Conservation (phyloP, 2,888 invertebrate genomes). For the Hydropsyche betteni region DNA sequence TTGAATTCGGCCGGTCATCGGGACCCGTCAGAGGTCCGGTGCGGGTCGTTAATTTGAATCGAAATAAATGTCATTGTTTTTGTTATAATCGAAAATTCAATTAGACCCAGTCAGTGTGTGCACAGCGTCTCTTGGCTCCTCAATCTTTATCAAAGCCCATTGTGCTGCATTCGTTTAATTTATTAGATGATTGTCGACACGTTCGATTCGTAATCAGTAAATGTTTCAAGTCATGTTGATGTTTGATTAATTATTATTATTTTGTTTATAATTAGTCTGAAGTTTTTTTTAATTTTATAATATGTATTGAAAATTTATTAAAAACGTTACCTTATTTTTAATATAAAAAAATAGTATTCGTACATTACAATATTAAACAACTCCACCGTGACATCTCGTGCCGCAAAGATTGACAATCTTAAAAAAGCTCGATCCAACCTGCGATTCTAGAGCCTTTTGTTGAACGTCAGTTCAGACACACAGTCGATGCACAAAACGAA, state of each 20-base stretch:
- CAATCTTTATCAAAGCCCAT: neutral
- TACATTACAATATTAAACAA: neutral
- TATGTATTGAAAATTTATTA: too few species aligned
- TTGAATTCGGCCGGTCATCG: conserved; percentile 35
- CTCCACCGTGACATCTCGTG: neutral
- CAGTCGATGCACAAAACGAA: conserved; percentile 26
- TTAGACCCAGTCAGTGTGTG: conserved; percentile 53
- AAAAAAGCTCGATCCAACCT: conserved; percentile 6
- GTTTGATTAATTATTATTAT: too few species aligned
- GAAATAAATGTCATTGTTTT: conserved; percentile 65
- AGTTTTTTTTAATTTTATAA: too few species aligned
- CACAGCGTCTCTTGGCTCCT: neutral
- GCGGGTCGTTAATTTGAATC: conserved; percentile 63
- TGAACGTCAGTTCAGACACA: conserved; percentile 34
- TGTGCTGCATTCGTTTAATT: too few species aligned
- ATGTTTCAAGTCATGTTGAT: too few species aligned
- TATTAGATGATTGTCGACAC: too few species aligned
- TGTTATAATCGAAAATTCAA: conserved; percentile 60
- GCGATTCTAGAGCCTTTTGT: conserved; percentile 33
- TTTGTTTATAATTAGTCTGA: too few species aligned
- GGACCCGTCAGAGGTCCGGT: conserved; percentile 10
- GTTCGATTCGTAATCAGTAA: too few species aligned
- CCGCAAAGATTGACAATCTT: conserved; percentile 19
- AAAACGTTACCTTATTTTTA: too few species aligned
- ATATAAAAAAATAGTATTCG: too few species aligned